Evolutionary conservation across 2,888 invertebrate species (phyloP).

Genomic region (Apeira syringaria): DNA sequence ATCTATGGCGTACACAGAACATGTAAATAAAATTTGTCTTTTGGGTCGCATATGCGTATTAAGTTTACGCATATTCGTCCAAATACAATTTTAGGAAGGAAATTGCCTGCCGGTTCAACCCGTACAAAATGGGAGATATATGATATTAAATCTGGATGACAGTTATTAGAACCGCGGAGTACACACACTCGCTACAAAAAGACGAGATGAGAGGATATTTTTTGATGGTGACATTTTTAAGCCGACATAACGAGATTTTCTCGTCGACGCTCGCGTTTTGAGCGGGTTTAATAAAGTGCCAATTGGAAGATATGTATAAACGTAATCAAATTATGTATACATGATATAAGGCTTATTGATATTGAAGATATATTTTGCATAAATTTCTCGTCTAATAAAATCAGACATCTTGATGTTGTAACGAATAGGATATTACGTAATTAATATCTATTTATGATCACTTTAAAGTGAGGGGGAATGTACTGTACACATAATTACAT

Average conservation of each 20-base stretch:
- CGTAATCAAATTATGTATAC: constrained; percentile 2
- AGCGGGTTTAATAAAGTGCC: constrained; percentile 20
- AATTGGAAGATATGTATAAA: constrained; percentile 8
- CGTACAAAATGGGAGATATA: constrained; percentile 75
- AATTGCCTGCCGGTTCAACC: constrained; percentile 71
- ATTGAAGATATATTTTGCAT: too few relatives aligned
- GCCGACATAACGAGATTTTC: constrained; percentile 36
- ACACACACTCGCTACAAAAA: constrained; percentile 51
- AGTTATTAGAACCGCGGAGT: constrained; percentile 73
- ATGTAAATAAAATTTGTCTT: constrained; percentile 76
- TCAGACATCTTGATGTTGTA: too few relatives aligned
- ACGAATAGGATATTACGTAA: too few relatives aligned
- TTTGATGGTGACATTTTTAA: constrained; percentile 54
- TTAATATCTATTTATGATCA: too few relatives aligned
- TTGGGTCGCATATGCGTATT: constrained; percentile 69
- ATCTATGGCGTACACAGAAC: constrained; percentile 47
- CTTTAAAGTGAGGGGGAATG: too few relatives aligned
- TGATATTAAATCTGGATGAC: constrained; percentile 81
- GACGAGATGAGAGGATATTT: constrained; percentile 56
- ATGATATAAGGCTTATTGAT: too few relatives aligned
- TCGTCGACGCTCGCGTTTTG: constrained; percentile 14
- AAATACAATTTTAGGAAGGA: constrained; percentile 79
- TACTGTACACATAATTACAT: too few relatives aligned
- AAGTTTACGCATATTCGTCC: constrained; percentile 73
- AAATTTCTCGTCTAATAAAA: too few relatives aligned